These are phyloP conservation scores for Neodiprion virginianus DNA, from an alignment of 1,140 invertebrate species.

Conservation along the genomic window DNA sequence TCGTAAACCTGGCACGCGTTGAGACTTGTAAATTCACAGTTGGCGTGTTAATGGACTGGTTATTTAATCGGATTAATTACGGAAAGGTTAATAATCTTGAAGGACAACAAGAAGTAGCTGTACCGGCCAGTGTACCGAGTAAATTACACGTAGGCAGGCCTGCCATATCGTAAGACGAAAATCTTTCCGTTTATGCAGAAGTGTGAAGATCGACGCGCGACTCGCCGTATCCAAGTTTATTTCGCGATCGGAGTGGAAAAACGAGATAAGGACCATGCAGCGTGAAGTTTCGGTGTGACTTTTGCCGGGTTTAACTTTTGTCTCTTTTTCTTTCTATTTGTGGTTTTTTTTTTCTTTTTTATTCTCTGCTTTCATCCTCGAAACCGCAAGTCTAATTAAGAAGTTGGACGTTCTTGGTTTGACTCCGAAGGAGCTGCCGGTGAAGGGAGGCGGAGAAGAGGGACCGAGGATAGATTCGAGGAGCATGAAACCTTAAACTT, in stretches of 20 bases:
- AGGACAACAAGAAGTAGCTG: constrained; percentile 35
- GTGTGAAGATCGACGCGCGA: constrained; percentile 37
- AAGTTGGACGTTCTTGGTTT: not conserved
- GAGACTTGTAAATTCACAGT: constrained; percentile 60
- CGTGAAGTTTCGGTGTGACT: not conserved
- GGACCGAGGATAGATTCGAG: constrained; percentile 33
- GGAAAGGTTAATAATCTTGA: constrained; percentile 56
- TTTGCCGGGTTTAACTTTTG: not conserved
- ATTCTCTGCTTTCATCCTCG: not conserved
- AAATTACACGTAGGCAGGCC: constrained; percentile 37
- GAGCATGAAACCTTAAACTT: constrained; percentile 17
- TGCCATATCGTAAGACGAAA: constrained; percentile 19
- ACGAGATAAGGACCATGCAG: not conserved
- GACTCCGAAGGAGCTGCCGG: constrained; percentile 6
- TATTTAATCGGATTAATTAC: constrained; percentile 57
- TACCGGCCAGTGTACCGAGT: constrained; percentile 49
- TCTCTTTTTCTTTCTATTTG: not conserved
- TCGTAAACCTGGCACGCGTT: constrained; percentile 53
- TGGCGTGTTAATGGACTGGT: constrained; percentile 59
- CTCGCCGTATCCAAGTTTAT: constrained; percentile 36
- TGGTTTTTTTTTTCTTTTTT: not conserved
- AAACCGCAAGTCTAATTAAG: not conserved
- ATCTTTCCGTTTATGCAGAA: constrained; percentile 32
- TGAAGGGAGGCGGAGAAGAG: not conserved
- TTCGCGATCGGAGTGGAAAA: not conserved